Base-by-base conservation (phyloP, 2,888 invertebrate genomes). In the Leptogaster cylindrica region DNA sequence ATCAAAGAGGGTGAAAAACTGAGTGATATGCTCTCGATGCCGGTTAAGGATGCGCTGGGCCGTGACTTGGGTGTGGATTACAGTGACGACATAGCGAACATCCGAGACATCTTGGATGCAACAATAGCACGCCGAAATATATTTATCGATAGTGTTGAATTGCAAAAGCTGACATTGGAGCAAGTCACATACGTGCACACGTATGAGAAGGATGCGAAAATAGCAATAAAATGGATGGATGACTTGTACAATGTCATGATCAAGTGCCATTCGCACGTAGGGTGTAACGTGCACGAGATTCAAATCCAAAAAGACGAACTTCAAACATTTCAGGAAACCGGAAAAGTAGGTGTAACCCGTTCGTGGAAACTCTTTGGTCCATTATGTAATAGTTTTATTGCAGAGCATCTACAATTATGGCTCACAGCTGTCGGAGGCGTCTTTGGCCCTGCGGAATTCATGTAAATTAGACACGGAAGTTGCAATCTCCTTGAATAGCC, bases 361-460 rank as follows among this genome's bases (percentile, higher is more conserved):
- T 20, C 6, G 31, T 31, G 6, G 31, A 31, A 5, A 1, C 5
- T 27, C 16, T 12, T 10, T 12, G 44, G 18, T 61, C 44, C 1
- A 23, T 14, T 67, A 64, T 66, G 33, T 67, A 58, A 61, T 39
- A 18, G 20, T 36, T 51, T 36, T n/a, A 55, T 71, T 71, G 2
- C 78, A 92, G 91, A 89, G 89, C 58, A 91, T 91, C 14, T 91
- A 88, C 78, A 89, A 91, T 72, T 93, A 92, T 75, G 92, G 92
- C 12, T 88, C 88, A 74, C 91, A 92, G 80, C 81, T 92, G 70
- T 81, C 91, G 52, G 88, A 89, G 74, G 91, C 91, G 2, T 88
- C 91, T 1, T 81, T 89, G 61, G 87, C 89, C 10, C 77, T 93
- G 68, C 83, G 92, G 50, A 85, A 89, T 70, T 89, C 91, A 25